Evolutionary conservation across 2,888 invertebrate species (phyloP).

Genomic region (Penaeus monodon): DNA sequence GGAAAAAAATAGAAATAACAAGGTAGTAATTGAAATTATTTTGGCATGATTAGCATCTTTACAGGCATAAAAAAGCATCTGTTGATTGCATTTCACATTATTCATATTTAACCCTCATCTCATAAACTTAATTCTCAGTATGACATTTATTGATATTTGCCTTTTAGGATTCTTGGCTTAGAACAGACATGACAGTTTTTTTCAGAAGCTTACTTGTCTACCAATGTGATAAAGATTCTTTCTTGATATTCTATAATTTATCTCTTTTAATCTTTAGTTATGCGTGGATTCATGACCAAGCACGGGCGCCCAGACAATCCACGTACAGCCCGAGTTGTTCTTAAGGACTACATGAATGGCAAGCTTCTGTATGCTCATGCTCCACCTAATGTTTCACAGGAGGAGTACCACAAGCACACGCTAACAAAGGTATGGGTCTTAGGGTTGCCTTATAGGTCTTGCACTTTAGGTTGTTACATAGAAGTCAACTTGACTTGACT

Average conservation of each 20-base stretch:
- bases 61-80: too few species aligned
- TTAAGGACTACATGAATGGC: conserved; percentile 93
- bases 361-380: conserved; percentile 85
- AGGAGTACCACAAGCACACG: conserved; percentile 72
- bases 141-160: too few species aligned
- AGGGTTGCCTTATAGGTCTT: background rate
- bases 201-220: too few species aligned
- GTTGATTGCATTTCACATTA: too few species aligned
- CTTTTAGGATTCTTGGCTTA: too few species aligned
- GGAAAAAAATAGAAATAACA: too few species aligned
- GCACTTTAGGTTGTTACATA: background rate
- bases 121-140: too few species aligned
- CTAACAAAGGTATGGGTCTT: conserved; percentile 28
- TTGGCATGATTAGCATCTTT: too few species aligned
- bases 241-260: background rate
- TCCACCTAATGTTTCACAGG: conserved; percentile 80
- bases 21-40: too few species aligned
- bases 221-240: background rate
- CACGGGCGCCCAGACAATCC: conserved; percentile 93
- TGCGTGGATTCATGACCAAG: conserved; percentile 96
- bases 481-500: background rate
- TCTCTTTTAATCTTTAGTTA: conserved; percentile 75
- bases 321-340: conserved; percentile 86
- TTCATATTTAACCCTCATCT: too few species aligned
- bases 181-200: too few species aligned